These are phyloP conservation scores for Tragelaphus buxtoni DNA, from an alignment of 2,113 vertebrate genomes.

Conservation along the genomic window DNA sequence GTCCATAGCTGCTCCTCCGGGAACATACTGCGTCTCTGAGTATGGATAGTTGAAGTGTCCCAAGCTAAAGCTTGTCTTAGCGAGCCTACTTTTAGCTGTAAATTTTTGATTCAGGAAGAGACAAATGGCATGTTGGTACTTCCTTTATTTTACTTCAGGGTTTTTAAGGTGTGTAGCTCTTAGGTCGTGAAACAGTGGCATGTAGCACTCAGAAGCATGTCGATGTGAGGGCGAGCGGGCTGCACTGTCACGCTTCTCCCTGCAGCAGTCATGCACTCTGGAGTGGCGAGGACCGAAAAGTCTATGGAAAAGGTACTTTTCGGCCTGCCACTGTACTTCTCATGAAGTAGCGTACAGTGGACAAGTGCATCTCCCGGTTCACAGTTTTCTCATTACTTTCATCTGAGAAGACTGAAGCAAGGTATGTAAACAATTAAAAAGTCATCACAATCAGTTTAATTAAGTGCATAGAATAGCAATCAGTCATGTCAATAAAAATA, in stretches of 20 bases:
- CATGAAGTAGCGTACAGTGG: not conserved
- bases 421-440: slow-evolving; percentile 85
- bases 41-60: not conserved
- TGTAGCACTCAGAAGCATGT: not conserved
- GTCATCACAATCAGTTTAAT: slow-evolving; percentile 90
- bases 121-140: not conserved
- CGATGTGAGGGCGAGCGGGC: not conserved
- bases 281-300: not conserved
- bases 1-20: not conserved
- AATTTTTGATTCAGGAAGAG: slow-evolving; percentile 21
- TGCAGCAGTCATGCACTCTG: not conserved
- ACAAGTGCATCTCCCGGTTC: not conserved
- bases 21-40: not conserved
- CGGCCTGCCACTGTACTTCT: not conserved
- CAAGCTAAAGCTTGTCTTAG: not conserved
- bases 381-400: slow-evolving; percentile 38
- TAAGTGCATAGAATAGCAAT: slow-evolving; percentile 89
- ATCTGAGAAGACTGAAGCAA: slow-evolving; percentile 78
- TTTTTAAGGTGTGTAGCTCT: not conserved
- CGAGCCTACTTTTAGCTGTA: not conserved
- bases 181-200: not conserved
- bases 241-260: not conserved
- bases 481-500: slow-evolving; percentile 95
- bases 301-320: not conserved
- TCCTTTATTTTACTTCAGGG: slow-evolving; percentile 27